Base-by-base conservation (phyloP, 2,113 vertebrate species). In the Centropus unirufus region DNA sequence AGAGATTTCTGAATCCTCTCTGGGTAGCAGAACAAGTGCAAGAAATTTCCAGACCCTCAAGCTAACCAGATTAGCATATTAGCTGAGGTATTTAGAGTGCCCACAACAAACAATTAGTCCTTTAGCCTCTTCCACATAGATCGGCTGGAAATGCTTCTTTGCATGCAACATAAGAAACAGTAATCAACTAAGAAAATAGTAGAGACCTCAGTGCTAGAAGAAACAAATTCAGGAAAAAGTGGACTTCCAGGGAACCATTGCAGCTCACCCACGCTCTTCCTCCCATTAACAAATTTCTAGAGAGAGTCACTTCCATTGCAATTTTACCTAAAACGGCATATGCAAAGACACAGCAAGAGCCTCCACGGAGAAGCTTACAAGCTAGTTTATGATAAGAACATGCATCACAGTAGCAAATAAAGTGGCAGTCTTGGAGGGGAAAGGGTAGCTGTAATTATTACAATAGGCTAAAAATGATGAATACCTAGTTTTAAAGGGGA, bases 1-100 rank as follows among this genome's bases (percentile, higher is more conserved):
- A 64, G 6, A 69, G 21, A 67, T 68, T 75, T 57, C 51, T 81
- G 42, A 95, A 94, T 42, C 49, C 67, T 49, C 40, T 76, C n/a
- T 30, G 47, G 16, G 29, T 2, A 81, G 68, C 9, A 86, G 42
- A 93, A 84, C 0, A 1, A 80, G 7, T 3, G 9, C 0, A 0
- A 93, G 36, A 42, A 12, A 52, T 54, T 86, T 83, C 80, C 68
- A 87, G 72, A 63, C 26, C 22, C 22, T 51, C 55, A 68, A 13
- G 26, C 24, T 54, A 89, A 72, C 14, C 20, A 44, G 57, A 87
- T 59, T 29, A 82, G 20, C 27, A 42, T 12, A 64, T 34, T 49
- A 72, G 26, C 39, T 42, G 39, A 34, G 7, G 14, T n/a, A 82
- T 39, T 70, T 54, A 58, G 40, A n/a, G 39, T 12, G 55, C 32